Evolutionary conservation across 2,888 invertebrate genomes (phyloP).

Genomic region (Blastobasis lacticolella): DNA sequence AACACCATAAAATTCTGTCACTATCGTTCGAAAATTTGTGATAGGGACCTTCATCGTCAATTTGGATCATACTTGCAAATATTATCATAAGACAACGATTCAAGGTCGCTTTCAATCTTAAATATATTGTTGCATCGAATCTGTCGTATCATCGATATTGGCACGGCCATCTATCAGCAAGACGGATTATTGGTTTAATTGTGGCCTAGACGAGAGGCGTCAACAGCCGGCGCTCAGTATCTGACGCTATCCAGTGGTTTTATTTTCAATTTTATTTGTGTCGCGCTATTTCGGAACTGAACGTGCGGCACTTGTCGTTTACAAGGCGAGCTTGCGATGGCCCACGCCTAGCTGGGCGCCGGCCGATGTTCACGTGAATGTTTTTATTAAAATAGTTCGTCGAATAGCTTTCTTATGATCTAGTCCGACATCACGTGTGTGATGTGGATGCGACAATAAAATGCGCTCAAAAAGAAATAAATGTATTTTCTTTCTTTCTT

Average conservation of each 20-base stretch:
- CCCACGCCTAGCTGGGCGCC: conserved; percentile 46
- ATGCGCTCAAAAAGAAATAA: neutral
- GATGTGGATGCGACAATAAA: neutral
- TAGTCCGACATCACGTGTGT: neutral
- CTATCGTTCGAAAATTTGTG: no score
- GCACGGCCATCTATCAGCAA: neutral
- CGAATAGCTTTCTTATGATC: neutral
- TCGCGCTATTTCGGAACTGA: conserved; percentile 69
- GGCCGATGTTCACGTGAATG: conserved; percentile 28
- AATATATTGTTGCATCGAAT: no score
- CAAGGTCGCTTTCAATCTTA: no score
- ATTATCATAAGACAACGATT: no score
- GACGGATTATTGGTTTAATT: conserved; percentile 32
- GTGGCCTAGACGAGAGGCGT: conserved; percentile 34
- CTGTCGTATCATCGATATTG: no score
- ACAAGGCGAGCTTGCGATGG: conserved; percentile 46
- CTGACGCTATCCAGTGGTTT: conserved; percentile 66
- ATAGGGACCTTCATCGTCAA: no score
- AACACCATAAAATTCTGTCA: no score
- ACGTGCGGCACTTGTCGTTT: conserved; percentile 66
- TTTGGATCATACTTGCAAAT: no score
- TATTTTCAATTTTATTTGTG: conserved; percentile 73
- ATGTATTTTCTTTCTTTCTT: neutral
- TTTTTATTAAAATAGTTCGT: neutral
- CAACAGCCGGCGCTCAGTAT: conserved; percentile 48